Evolutionary conservation across 2,797 vertebrate species (phyloP).

Genomic region (Antrozous pallidus): DNA sequence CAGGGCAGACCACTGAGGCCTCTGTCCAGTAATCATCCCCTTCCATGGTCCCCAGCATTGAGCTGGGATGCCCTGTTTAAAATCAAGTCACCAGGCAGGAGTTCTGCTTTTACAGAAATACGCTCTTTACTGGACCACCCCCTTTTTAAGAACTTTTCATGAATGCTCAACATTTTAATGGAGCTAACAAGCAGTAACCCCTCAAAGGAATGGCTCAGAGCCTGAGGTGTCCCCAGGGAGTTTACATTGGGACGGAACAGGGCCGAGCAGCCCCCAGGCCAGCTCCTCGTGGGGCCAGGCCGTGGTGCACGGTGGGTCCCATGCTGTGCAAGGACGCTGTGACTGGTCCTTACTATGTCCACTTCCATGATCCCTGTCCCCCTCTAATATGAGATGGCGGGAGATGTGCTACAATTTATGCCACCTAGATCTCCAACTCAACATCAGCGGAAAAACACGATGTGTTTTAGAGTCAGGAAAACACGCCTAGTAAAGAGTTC

Average conservation of each 20-base stretch:
- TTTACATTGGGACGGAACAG: not conserved
- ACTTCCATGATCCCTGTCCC: not conserved
- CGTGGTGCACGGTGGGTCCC: rapidly evolving
- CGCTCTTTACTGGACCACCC: not conserved
- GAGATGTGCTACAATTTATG: not conserved
- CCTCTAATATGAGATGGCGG: not conserved
- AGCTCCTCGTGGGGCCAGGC: not conserved
- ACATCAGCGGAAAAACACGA: not conserved
- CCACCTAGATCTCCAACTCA: not conserved
- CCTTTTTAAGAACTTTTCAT: not conserved
- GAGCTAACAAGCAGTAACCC: not conserved
- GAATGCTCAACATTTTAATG: not conserved
- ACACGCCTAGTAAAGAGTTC: not conserved
- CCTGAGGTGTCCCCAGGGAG: not conserved
- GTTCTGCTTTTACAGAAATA: not conserved
- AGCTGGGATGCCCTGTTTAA: not conserved
- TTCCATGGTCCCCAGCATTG: not conserved
- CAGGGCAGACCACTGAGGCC: not conserved
- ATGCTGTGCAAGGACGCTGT: rapidly evolving
- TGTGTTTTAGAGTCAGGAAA: not conserved
- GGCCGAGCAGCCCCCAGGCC: not conserved
- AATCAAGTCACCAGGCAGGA: not conserved
- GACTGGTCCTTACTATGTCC: not conserved
- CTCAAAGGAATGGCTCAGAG: not conserved
- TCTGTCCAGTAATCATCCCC: not conserved